Base-by-base conservation (phyloP, 2,888 invertebrate genomes). In the Psylliodes chrysocephalus region DNA sequence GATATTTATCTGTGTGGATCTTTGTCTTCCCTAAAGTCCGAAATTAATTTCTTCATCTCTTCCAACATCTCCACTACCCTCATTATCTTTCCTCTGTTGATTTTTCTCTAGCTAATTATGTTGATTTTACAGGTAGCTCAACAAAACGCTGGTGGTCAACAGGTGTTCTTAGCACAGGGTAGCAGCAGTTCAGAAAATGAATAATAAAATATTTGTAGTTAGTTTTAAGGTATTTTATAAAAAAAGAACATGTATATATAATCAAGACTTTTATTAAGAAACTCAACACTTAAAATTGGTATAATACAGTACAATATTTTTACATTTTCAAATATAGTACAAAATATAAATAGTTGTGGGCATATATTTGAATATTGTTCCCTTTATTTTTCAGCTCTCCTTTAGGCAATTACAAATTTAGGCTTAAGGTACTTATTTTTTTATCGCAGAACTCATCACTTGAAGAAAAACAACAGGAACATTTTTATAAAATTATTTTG, bases 161-260 rank as follows among this genome's bases (percentile, higher is more conserved):
- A 79, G 60, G 81, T 82, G n/a, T 82, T 79, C 62, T 63, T 82
- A 62, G 72, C 82, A n/a, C 82, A 82, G 72, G 73, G 77, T 46
- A 80, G 75, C 64, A 79, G 75, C 28, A 78, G 59, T 60, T 71
- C 73, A 22, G 81, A 82, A 69, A 79, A 73, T 52, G 82, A 82
- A 74, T 82, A 77, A 51, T 33, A 7, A 33, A 18, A 28, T 40
- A 56, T 17, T 33, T 18, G n/a, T 28, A 28, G 42, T n/a, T 33
- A 22, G 19, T 19, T 52, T 17, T 44, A 46, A 10, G 4, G 2
- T 35, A 15, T 33, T 56, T 12, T 18, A 57, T 38, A 44, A 47
- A 56, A 60, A 60, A 25, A 42, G 55, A 46, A 19, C 52, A 42
- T 42, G 33, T 57, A 56, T 42, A 54, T 54, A 56, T 19, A 53